Base-by-base conservation (phyloP, 2,888 invertebrate genomes). In the Brenthis ino region DNA sequence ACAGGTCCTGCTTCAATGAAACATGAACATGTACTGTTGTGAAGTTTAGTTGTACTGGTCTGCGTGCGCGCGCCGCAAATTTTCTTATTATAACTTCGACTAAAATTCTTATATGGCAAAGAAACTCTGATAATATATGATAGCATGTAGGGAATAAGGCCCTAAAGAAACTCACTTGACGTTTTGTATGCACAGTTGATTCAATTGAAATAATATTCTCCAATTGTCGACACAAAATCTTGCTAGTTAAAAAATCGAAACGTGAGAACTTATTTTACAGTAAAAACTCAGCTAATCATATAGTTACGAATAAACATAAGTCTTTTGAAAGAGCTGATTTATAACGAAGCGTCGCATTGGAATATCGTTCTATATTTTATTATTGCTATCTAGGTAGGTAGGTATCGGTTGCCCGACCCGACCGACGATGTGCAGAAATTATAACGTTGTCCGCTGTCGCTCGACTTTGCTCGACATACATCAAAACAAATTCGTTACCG, bases 361-460 rank as follows among this genome's bases (percentile, higher is more conserved):
- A 81, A 79, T 77, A 79, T 80, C 75, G 79, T 80, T 80, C 79
- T 84, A 84, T 83, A 86, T 85, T 85, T 84, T 85, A 85, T 79
- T 85, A 83, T 81, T 84, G 81, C 80, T 87, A 85, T 83, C 76
- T 85, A 86, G 77, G 80, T 85, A 85, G 82, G 79, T 83, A 85
- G 82, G 79, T 83, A 87, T 87, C 85, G 80, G 84, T 79, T 79
- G 85, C 81, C 82, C 79, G 82, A 84, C 84, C 81, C 82, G 79
- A 84, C 82, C 80, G 84, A 74, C 77, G 76, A 87, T 81, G 79
- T 82, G 83, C 81, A 84, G 80, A 83, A 86, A 85, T 83, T 86
- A 83, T 78, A 85, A 82, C 80, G 85, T 83, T 81, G 82, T 82
- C 77, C 77, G 76, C 69, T 72, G 57, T 54, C 54, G 55, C 50